Evolutionary conservation across 2,888 invertebrate genomes (phyloP), one percentile per base, ranked within the genome.

Genomic region (Oscheius onirici): DNA sequence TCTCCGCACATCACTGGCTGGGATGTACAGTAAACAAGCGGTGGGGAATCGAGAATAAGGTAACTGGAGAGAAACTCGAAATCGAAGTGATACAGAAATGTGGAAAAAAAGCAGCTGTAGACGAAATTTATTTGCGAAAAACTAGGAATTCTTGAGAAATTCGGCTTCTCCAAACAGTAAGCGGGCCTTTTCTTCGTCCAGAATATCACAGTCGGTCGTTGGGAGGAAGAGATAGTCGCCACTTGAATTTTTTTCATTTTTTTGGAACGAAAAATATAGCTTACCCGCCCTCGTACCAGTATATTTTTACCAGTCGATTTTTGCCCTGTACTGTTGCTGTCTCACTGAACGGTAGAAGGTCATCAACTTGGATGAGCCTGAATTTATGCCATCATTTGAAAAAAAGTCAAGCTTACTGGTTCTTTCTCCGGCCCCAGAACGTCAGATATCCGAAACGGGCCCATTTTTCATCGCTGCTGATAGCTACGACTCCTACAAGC

Each of bases 401-500:
- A 3, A 24, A 52, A 43, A 46, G 0, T 20, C 8, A 60, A 13
- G 58, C 63, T 57, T 41, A 75, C 74, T 52, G 26, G 69, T 84
- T 80, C 66, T 69, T 73, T 34, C 80, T 63, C 54, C 68, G 58
- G 52, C 74, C 81, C 80, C 75, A 81, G 49, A 76, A 81, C n/a
- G 76, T 72, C 22, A 80, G 55, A 69, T 78, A 81, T 13, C 81
- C 83, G 34, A 84, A 68, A 20, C 84, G 70, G 20, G 79, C 68
- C 28, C 63, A 78, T 49, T 63, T 6, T 22, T 52, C 72, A 26
- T 83, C 76, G 17, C 73, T 71, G n/a, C 51, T 63, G 72, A 84
- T 75, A 17, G 83, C 65, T 22, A 84, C 72, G 3, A 84, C 83
- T 28, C 84, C 84, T 22, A 84, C 66, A 22, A 84, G 49, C 11